Conservation (phyloP, 2,888 invertebrate genomes). For the Pyrgus malvae region DNA sequence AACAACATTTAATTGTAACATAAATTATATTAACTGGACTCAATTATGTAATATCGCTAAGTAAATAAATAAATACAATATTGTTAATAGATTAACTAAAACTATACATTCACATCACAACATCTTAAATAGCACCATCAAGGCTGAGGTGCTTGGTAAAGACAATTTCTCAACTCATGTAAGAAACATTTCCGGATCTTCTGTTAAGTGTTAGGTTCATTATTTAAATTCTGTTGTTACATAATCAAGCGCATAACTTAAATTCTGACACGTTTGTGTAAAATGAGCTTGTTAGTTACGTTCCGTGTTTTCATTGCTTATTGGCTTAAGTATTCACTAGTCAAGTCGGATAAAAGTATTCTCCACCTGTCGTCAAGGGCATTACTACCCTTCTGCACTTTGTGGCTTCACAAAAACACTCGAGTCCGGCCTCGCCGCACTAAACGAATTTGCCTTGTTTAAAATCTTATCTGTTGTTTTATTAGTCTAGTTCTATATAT, state of each 20-base stretch:
- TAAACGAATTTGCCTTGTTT: slow-evolving; percentile 9
- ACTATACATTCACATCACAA: slow-evolving; percentile 5
- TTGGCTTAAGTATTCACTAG: slow-evolving; percentile 20
- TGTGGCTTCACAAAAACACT: slow-evolving; percentile 20
- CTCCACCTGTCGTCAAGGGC: slow-evolving; percentile 18
- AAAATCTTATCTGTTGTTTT: background rate
- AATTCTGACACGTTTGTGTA: background rate
- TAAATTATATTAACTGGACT: slow-evolving; percentile 7
- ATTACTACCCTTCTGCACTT: slow-evolving; percentile 10
- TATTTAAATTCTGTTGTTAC: background rate
- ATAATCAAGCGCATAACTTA: background rate
- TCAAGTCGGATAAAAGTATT: slow-evolving; percentile 16
- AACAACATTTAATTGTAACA: slow-evolving; percentile 3
- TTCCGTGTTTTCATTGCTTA: slow-evolving; percentile 13
- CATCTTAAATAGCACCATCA: slow-evolving; percentile 5
- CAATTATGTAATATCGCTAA: background rate
- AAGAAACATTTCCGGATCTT: background rate
- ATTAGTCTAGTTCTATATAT: background rate
- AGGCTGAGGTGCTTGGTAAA: background rate
- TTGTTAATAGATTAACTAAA: background rate
- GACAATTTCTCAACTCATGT: background rate
- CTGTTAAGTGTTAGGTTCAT: background rate
- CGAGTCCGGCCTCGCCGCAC: slow-evolving; percentile 4
- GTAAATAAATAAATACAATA: background rate
- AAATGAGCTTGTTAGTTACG: slow-evolving; percentile 3